A percentile compares a stretch with the other conserved stretches of the same genome.
Conservation (phyloP, 2,888 invertebrate species). For the Polydrusus pterygomalis region DNA sequence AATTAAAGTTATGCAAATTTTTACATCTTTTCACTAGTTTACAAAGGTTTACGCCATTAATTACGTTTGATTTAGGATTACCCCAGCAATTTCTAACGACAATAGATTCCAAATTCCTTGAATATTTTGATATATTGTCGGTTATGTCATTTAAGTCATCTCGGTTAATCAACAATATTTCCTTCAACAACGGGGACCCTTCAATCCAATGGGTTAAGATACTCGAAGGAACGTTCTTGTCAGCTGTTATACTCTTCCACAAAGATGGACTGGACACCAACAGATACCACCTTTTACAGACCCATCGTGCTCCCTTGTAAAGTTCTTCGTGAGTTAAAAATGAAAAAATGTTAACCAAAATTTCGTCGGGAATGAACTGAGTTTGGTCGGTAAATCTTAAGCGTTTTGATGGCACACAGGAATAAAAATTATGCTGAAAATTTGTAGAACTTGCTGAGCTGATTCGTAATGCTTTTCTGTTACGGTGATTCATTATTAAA, state of each 20-base stretch:
- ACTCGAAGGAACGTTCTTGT: constrained; percentile 56
- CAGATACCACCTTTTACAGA: constrained; percentile 61
- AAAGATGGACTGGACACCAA: constrained; percentile 57
- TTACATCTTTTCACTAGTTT: constrained; percentile 57
- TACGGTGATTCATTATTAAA: constrained; percentile 1
- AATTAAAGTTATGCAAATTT: constrained; percentile 56
- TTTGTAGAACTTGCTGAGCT: constrained; percentile 7
- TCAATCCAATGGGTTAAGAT: constrained; percentile 60
- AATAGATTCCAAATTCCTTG: constrained; percentile 55
- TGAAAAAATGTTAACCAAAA: constrained; percentile 60
- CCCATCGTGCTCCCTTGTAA: constrained; percentile 53
- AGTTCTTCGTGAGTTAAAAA: constrained; percentile 57
- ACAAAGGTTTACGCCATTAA: constrained; percentile 57
- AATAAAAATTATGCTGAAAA: neutral
- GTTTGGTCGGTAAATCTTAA: constrained; percentile 53
- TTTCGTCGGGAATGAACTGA: constrained; percentile 57
- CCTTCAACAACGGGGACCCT: constrained; percentile 57
- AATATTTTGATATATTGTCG: constrained; percentile 52
- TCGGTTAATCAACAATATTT: constrained; percentile 54
- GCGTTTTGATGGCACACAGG: constrained; percentile 46
- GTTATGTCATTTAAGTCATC: constrained; percentile 57
- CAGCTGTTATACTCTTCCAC: constrained; percentile 59
- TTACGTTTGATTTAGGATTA: constrained; percentile 31
- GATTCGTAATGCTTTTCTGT: neutral
- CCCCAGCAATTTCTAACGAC: constrained; percentile 58